phyloP scores from a whole-genome alignment of 2,113 vertebrate species.

The Plotosus lineatus region DNA sequence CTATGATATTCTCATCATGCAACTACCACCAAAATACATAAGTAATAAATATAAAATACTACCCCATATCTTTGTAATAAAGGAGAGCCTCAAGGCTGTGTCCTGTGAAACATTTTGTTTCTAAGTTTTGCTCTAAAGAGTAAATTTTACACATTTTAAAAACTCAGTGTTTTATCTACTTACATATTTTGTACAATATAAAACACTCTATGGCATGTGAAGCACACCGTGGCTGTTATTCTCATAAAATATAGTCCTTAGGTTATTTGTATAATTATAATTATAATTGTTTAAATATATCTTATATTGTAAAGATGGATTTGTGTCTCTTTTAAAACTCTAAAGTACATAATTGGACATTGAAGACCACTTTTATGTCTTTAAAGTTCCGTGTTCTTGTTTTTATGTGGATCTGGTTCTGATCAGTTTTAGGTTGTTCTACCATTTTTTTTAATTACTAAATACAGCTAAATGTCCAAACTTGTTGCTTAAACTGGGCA shows the following conservation, averaged over 20 bases:
- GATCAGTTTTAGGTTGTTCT: too few species aligned
- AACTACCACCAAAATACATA: neutral
- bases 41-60: neutral
- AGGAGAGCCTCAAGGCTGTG: neutral
- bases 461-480: neutral
- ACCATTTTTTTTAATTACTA: neutral
- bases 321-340: neutral
- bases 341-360: neutral
- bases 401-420: too few species aligned
- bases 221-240: neutral
- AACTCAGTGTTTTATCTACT: neutral
- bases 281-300: neutral
- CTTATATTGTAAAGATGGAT: neutral
- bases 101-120: neutral
- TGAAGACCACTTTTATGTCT: neutral
- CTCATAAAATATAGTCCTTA: neutral
- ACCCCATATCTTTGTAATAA: neutral
- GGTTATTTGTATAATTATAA: neutral
- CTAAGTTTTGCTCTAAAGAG: neutral
- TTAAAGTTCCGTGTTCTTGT: neutral
- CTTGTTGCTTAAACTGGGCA: neutral
- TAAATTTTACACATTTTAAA: neutral
- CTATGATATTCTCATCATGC: neutral
- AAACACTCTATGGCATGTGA: neutral
- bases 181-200: neutral